Conservation (phyloP, 1,140 invertebrate species). For the Drosophila serrata region DNA sequence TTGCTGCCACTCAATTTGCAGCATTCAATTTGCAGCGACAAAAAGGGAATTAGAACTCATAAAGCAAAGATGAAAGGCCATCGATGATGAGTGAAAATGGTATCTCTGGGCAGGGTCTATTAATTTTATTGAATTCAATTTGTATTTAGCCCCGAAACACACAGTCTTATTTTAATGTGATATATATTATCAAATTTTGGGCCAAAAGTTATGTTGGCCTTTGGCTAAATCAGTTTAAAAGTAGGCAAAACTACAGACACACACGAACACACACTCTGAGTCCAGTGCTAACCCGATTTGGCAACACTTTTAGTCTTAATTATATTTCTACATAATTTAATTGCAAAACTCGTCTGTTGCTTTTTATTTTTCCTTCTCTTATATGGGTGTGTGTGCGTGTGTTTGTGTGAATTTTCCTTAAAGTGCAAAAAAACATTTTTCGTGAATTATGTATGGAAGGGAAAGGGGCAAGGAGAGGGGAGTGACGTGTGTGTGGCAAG, state of each 20-base stretch:
- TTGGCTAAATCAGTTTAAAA: constrained; percentile 33
- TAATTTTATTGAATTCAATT: constrained; percentile 33
- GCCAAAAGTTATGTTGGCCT: constrained; percentile 15
- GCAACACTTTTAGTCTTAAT: constrained; percentile 42
- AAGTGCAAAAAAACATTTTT: constrained; percentile 72
- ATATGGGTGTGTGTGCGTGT: neutral
- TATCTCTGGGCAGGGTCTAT: neutral
- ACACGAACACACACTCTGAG: constrained; percentile 5
- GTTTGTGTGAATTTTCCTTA: constrained; percentile 57
- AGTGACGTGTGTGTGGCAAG: constrained; percentile 21
- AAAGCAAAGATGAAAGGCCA: constrained; percentile 70
- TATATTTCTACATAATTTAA: constrained; percentile 54
- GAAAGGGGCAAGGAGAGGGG: neutral
- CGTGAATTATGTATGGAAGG: constrained; percentile 68
- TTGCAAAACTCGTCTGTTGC: constrained; percentile 27
- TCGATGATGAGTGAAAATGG: constrained; percentile 41
- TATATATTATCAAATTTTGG: neutral
- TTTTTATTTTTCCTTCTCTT: constrained; percentile 44
- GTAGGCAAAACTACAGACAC: constrained; percentile 22
- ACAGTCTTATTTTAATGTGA: constrained; percentile 28
- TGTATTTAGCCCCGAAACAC: neutral
- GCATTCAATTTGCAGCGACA: constrained; percentile 77
- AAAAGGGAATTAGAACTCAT: constrained; percentile 73
- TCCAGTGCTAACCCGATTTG: constrained; percentile 28
- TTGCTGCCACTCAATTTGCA: constrained; percentile 73